phyloP scores from a whole-genome alignment of 1,140 invertebrate genomes.

The Pissodes strobi region DNA sequence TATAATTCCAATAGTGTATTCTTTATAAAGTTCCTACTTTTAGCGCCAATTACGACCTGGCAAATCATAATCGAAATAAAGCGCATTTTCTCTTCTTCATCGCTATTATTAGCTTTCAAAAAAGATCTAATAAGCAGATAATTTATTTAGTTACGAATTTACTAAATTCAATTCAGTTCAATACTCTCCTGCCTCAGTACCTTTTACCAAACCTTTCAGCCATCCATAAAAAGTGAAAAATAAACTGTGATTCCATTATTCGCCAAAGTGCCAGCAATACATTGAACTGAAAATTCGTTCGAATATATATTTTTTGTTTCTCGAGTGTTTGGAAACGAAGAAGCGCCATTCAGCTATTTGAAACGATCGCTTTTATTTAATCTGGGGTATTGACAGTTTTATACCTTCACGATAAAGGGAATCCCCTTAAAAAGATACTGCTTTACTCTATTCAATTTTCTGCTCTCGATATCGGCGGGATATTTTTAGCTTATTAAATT shows the following conservation, averaged over 20 bases:
- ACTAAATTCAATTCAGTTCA: no score
- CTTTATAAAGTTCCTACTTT: no score
- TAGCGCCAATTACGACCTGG: no score
- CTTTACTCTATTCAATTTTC: conserved; percentile 8
- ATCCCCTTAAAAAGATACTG: conserved; percentile 11
- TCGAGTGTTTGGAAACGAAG: not conserved
- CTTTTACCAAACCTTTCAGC: no score
- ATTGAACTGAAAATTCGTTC: conserved; percentile 2
- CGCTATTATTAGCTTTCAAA: no score
- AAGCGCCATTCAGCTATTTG: conserved; percentile 1
- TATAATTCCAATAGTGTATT: no score
- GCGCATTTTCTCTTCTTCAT: no score
- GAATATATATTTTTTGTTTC: not conserved
- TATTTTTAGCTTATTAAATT: conserved; percentile 12
- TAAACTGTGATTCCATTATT: not conserved
- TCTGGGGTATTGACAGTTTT: conserved; percentile 5
- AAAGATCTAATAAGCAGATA: no score
- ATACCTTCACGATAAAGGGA: not conserved
- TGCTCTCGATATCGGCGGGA: not conserved
- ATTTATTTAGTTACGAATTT: no score
- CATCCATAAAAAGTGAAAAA: not conserved
- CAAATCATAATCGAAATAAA: no score
- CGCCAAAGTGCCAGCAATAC: not conserved
- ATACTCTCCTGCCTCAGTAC: no score
- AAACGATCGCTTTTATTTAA: conserved; percentile 10